Evolutionary conservation across 1,140 invertebrate species (phyloP), one percentile per base, ranked within the genome.

Genomic region (Brachionus rubens): DNA sequence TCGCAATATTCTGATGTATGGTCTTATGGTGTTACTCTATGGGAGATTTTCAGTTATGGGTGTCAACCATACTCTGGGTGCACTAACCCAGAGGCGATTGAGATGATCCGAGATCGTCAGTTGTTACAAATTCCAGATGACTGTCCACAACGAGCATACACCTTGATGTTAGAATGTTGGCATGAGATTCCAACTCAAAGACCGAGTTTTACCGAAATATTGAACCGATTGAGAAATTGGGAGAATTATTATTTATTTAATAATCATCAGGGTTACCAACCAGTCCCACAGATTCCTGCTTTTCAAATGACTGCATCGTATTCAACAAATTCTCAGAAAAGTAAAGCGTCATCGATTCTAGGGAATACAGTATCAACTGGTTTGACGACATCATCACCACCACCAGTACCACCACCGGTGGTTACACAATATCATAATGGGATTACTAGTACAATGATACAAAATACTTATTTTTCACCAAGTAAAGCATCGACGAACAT

Each of bases 1-100:
- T 96, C 94, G 1, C 94, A 93, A 0, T 94, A 98, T 84, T 96
- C 92, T 78, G 96, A 98, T 84, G 93, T 98, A 5, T 98, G 95
- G 95, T 94, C 92, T 40, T 98, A 94, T 86, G 96, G 95, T 7
- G 93, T 98, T 48, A 91, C 98, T n/a, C 84, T 98, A 7, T 98
- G 95, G 95, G 96, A 98, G 87, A 94, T 96, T 28, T 98, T 96
- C 81, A 95, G 91, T 80, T 97, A 93, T 83, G 96, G 94, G 7
- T 87, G 95, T 62, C 92, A 95, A 88, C 93, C 92, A 1, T 95
- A 94, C 81, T 94, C 91, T 81, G 94, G 94, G 10, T 94, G 93
- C 82, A 92, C 90, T 79, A 98, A 98, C 83, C 93, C 95, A 83
- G 95, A 98, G 85, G 95, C 98, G 0, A 96, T 98, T 79, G 91